Evolutionary conservation across 2,797 vertebrate genomes (phyloP).

Genomic region (Mustela erminea): DNA sequence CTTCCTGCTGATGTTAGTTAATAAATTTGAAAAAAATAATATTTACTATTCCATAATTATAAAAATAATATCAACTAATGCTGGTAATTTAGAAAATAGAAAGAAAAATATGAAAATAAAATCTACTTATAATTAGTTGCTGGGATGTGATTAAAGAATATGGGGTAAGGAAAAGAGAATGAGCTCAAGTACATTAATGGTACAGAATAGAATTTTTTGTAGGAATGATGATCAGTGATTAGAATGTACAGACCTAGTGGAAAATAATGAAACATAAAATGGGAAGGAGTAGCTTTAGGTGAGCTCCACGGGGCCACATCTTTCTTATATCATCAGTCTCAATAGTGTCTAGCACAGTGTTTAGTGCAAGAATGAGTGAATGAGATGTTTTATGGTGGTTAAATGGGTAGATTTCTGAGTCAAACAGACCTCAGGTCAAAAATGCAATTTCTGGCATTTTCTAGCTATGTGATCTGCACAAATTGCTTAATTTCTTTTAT

Average conservation of each 20-base stretch:
- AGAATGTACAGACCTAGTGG: neutral
- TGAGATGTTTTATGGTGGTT: neutral
- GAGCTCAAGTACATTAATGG: neutral
- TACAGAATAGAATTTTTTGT: neutral
- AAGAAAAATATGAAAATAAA: conserved; percentile 60
- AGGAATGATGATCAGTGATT: neutral
- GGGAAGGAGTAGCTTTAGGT: neutral
- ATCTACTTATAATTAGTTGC: neutral
- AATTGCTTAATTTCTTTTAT: conserved; percentile 39
- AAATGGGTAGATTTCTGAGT: conserved; percentile 35
- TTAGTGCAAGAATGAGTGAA: neutral
- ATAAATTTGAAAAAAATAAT: neutral
- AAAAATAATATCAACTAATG: neutral
- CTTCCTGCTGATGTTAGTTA: neutral
- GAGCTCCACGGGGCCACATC: neutral
- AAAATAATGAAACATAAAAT: neutral
- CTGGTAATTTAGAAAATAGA: conserved; percentile 13
- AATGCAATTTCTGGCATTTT: conserved; percentile 30
- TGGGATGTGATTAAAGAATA: neutral
- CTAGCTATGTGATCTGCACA: neutral
- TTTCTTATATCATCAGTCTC: neutral
- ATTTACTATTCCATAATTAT: neutral
- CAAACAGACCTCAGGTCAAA: neutral
- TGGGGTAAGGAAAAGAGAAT: neutral
- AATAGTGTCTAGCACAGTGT: neutral